Percentiles rank a stretch among this genome's conserved stretches.
These are phyloP conservation scores for Caenorhabditis sp. DNA, from an alignment of 2,888 invertebrate genomes.

Conservation along the genomic window DNA sequence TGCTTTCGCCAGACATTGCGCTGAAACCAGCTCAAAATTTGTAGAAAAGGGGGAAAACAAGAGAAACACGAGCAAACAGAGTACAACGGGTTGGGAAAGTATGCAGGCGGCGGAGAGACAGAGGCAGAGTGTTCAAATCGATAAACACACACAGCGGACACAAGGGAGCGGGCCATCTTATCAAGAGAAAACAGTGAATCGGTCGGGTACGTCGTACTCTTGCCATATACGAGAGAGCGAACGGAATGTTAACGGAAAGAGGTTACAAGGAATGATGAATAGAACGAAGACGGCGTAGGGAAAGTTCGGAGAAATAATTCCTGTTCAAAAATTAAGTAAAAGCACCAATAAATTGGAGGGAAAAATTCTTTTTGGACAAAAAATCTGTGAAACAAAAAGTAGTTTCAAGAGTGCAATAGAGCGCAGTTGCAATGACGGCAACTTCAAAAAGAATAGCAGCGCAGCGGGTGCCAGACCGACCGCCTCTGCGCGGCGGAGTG, in stretches of 20 bases:
- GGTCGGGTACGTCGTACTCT: constrained; percentile 46
- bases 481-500: neutral
- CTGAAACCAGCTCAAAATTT: constrained; percentile 4
- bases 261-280: no score
- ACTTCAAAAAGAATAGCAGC: constrained; percentile 2
- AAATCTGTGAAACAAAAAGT: no score
- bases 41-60: neutral
- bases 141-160: constrained; percentile 47
- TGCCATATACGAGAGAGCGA: neutral
- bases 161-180: constrained; percentile 20
- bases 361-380: no score
- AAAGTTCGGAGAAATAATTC: no score
- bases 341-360: no score
- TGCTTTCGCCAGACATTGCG: constrained; percentile 51
- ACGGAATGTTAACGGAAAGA: no score
- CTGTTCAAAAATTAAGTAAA: no score
- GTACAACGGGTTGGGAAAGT: neutral
- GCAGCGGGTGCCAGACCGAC: no score
- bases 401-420: neutral
- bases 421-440: neutral
- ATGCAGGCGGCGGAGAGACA: constrained; percentile 7
- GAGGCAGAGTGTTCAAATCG: constrained; percentile 22
- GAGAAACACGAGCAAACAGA: constrained; percentile 17
- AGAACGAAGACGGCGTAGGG: no score
- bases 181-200: constrained; percentile 23